Percentiles rank a stretch among this genome's conserved stretches.
Conservation (phyloP, 92 coral and sea anemone genomes). For the Montipora capitata region DNA sequence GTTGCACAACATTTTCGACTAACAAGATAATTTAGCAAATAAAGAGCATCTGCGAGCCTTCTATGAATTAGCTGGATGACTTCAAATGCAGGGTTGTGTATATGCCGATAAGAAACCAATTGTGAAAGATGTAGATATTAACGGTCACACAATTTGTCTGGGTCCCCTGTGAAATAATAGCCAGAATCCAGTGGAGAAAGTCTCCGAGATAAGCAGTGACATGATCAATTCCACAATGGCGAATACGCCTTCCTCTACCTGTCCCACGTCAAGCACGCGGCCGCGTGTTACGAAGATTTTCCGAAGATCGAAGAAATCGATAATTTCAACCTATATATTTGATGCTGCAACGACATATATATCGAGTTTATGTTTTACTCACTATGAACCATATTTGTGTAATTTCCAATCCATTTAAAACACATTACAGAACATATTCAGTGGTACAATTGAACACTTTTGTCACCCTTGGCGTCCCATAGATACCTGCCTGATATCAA, state of each 20-base stretch:
- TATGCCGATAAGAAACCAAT: neutral
- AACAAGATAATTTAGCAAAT: no score
- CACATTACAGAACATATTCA: neutral
- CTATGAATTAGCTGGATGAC: neutral
- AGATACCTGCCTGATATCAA: neutral
- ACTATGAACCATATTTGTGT: neutral
- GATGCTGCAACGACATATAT: neutral
- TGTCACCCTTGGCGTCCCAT: neutral
- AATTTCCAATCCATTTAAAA: neutral
- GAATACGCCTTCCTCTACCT: neutral
- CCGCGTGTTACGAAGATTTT: neutral
- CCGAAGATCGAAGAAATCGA: neutral
- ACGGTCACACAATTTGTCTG: no score
- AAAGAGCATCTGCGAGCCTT: neutral
- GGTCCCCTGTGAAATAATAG: neutral
- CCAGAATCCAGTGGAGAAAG: neutral
- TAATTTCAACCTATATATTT: slow-evolving; percentile 3
- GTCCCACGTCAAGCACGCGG: neutral
- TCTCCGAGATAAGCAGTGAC: neutral
- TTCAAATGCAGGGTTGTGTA: neutral
- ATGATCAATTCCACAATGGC: neutral
- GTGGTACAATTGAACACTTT: neutral
- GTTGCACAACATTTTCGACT: no score
- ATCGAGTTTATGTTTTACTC: neutral
- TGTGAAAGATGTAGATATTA: no score